A percentile compares a stretch with the other conserved stretches of the same genome.
Conservation (phyloP, 1,140 invertebrate genomes). For the Ips typographus region DNA sequence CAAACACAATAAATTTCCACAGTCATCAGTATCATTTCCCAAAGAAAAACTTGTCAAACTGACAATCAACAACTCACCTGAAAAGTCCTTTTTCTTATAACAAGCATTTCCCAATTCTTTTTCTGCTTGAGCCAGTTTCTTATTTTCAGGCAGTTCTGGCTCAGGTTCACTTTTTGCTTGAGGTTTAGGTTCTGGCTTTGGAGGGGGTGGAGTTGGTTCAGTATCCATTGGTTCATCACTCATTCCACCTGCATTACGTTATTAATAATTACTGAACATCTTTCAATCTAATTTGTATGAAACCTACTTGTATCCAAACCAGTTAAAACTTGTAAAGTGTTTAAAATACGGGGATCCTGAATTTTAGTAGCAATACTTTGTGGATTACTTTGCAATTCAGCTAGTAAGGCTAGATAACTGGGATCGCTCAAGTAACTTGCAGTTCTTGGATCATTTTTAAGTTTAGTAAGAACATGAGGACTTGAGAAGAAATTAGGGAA, state of each 20-base stretch:
- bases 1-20: neutral
- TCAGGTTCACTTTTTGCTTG: conserved; percentile 55
- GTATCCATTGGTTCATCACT: conserved; percentile 58
- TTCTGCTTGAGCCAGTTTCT: conserved; percentile 71
- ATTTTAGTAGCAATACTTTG: conserved; percentile 57
- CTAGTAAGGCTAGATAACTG: conserved; percentile 66
- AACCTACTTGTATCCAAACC: conserved; percentile 56
- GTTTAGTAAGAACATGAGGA: conserved; percentile 62
- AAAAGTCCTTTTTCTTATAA: conserved; percentile 97
- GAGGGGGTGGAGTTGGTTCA: conserved; percentile 50
- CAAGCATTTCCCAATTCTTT: conserved; percentile 92
- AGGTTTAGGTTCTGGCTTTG: conserved; percentile 44
- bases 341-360: conserved; percentile 65
- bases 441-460: conserved; percentile 73
- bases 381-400: conserved; percentile 67
- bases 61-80: conserved; percentile 46
- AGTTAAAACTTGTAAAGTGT: conserved; percentile 70
- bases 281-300: neutral
- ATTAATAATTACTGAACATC: neutral
- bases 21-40: neutral
- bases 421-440: conserved; percentile 72
- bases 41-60: neutral
- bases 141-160: conserved; percentile 66
- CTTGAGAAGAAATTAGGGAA: conserved; percentile 61
- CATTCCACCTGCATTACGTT: neutral